A percentile compares a stretch with the other conserved stretches of the same genome.
These are phyloP conservation scores for Sminthurinus signatus DNA, from an alignment of 1,140 invertebrate species.

Conservation along the genomic window DNA sequence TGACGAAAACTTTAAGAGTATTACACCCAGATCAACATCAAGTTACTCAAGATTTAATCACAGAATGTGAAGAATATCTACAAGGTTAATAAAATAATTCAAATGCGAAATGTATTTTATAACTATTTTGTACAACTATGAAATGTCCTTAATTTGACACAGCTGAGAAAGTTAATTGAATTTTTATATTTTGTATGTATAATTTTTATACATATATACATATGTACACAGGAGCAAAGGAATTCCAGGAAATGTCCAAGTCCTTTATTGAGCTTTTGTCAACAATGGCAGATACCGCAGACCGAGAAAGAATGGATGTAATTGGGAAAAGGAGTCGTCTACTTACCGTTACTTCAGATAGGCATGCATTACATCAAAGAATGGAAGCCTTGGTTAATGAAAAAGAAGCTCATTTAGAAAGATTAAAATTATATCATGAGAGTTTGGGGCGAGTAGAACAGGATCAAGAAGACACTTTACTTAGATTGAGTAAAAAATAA, in stretches of 20 bases:
- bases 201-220: background rate
- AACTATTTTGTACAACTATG: background rate
- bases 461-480: constrained; percentile 31
- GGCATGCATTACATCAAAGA: constrained; percentile 23
- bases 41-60: constrained; percentile 29
- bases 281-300: constrained; percentile 15
- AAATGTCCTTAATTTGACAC: too few species aligned
- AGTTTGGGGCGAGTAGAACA: constrained; percentile 18
- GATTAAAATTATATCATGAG: constrained; percentile 26
- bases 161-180: too few species aligned
- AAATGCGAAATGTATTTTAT: background rate
- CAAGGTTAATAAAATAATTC: constrained; percentile 17
- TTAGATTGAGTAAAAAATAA: constrained; percentile 28
- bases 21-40: constrained; percentile 38
- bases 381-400: constrained; percentile 23
- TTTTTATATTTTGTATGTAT: background rate
- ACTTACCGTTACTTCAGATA: constrained; percentile 22
- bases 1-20: constrained; percentile 31
- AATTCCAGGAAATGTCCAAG: constrained; percentile 23
- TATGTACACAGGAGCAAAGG: constrained; percentile 7
- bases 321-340: constrained; percentile 31
- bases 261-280: constrained; percentile 18
- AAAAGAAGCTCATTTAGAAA: constrained; percentile 27
- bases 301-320: constrained; percentile 23
- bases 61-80: constrained; percentile 30